These are phyloP conservation scores for Nerophis lumbriciformis DNA, from an alignment of 2,113 vertebrate species.

Conservation along the genomic window DNA sequence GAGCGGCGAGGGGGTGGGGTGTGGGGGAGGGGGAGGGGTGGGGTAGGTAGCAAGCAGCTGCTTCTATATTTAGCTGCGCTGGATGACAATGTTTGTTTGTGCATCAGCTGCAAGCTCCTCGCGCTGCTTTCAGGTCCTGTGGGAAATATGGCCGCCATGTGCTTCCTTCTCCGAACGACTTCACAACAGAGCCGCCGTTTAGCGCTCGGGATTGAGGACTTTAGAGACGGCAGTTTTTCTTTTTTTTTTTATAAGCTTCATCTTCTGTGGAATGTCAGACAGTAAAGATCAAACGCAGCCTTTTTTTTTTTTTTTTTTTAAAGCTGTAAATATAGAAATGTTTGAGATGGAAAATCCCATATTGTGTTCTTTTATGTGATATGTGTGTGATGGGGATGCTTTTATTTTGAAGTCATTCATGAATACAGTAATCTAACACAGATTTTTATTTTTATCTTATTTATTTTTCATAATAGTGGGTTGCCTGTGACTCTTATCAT, in stretches of 20 bases:
- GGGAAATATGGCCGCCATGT: slow-evolving; percentile 18
- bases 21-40: background rate
- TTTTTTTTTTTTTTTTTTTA: background rate
- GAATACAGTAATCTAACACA: too few relatives aligned
- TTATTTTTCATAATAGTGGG: too few relatives aligned
- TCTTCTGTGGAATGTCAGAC: background rate
- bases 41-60: slow-evolving; percentile 33
- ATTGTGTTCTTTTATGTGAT: background rate
- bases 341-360: slow-evolving; percentile 18
- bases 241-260: background rate
- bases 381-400: too few relatives aligned
- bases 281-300: slow-evolving; percentile 1
- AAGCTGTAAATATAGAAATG: slow-evolving; percentile 10
- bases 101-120: slow-evolving; percentile 22
- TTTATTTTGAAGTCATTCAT: too few relatives aligned
- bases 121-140: slow-evolving; percentile 31
- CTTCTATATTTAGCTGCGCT: slow-evolving; percentile 70
- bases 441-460: too few relatives aligned
- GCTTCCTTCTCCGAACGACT: slow-evolving; percentile 16
- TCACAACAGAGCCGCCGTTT: background rate
- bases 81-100: slow-evolving; percentile 18
- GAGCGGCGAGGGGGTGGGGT: slow-evolving; percentile 22
- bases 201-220: background rate
- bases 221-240: background rate
- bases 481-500: too few relatives aligned